Evolutionary conservation across 1,140 invertebrate species (phyloP).

Genomic region (Doryteuthis pealeii): DNA sequence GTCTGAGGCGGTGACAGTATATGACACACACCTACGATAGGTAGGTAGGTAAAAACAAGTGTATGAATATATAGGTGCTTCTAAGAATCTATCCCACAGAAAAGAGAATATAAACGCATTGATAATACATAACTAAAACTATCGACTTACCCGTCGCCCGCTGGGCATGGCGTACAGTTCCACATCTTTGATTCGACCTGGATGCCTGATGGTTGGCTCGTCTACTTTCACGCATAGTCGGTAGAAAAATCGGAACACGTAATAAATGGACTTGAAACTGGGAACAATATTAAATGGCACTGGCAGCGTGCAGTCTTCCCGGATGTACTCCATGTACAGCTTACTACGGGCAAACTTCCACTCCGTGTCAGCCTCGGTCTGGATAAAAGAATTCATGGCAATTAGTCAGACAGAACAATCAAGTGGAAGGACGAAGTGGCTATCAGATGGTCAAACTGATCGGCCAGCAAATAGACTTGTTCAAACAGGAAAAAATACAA

Average conservation of each 20-base stretch:
- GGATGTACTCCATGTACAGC: constrained; percentile 98
- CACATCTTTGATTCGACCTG: constrained; percentile 44
- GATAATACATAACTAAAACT: too few species aligned
- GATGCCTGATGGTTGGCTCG: constrained; percentile 31
- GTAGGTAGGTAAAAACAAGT: too few species aligned
- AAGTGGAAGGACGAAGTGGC: too few species aligned
- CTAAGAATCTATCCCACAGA: too few species aligned
- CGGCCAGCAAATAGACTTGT: too few species aligned
- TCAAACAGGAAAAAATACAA: too few species aligned
- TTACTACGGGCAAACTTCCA: constrained; percentile 97
- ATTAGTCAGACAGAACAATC: background rate
- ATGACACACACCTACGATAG: too few species aligned
- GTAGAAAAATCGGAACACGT: constrained; percentile 79
- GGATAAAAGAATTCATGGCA: constrained; percentile 22
- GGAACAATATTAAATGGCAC: constrained; percentile 86
- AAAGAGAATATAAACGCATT: too few species aligned
- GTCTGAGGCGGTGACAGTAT: too few species aligned
- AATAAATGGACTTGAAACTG: constrained; percentile 67
- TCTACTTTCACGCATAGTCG: constrained; percentile 63
- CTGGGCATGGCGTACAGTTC: constrained; percentile 36
- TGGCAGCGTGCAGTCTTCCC: constrained; percentile 92
- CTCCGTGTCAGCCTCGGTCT: constrained; percentile 95
- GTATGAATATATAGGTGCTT: too few species aligned
- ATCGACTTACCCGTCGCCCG: constrained; percentile 13
- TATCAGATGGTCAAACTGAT: too few species aligned